phyloP scores from a whole-genome alignment of 1,140 invertebrate species.

The Drosophila sp. region DNA sequence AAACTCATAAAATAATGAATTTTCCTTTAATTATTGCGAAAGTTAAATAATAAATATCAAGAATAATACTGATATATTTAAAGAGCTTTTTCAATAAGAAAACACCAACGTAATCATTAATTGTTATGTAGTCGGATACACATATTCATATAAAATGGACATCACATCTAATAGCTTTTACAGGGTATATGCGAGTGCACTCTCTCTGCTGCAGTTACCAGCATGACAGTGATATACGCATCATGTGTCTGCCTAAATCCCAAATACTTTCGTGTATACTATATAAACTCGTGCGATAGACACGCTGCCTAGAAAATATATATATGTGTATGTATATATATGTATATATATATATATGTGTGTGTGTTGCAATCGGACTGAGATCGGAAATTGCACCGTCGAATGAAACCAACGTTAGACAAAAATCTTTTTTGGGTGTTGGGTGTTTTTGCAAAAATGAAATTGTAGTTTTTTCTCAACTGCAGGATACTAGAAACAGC shows the following conservation, averaged over 20 bases:
- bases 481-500: slow-evolving; percentile 1
- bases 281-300: neutral
- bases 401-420: neutral
- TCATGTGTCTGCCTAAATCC: neutral
- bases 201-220: neutral
- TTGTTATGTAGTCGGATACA: no score
- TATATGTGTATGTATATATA: no score
- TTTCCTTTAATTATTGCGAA: no score
- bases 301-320: neutral
- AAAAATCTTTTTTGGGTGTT: slow-evolving; percentile 20
- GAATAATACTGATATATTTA: no score
- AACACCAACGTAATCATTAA: no score
- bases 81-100: no score
- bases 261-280: slow-evolving; percentile 3
- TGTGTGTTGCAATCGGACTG: no score
- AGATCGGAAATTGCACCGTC: slow-evolving; percentile 38
- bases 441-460: slow-evolving; percentile 32
- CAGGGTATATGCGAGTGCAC: neutral
- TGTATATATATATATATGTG: neutral
- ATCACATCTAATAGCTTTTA: neutral
- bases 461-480: slow-evolving; percentile 35
- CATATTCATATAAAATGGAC: no score
- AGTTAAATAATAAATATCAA: no score
- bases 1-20: no score
- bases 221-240: neutral